A percentile compares a stretch with the other conserved stretches of the same genome.
Conservation (phyloP, 2,888 invertebrate species). For the Pristionchus arcanus region DNA sequence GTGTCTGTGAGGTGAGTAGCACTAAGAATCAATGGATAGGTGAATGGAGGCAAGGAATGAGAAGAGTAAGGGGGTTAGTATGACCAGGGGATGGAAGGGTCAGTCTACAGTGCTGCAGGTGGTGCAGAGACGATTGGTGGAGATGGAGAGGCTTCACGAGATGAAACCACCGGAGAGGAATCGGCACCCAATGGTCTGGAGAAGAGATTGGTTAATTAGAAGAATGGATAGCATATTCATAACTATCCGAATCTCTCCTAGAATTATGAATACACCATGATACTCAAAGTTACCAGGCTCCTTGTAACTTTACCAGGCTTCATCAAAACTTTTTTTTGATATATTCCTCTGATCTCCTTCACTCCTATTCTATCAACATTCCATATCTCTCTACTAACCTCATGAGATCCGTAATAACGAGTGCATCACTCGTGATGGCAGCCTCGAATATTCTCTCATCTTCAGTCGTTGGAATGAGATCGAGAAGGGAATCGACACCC, state of each 20-base stretch:
- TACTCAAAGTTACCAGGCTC: neutral
- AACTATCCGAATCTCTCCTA: neutral
- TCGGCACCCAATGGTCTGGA: neutral
- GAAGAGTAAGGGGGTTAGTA: neutral
- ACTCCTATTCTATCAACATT: neutral
- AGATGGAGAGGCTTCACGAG: slow-evolving; percentile 47
- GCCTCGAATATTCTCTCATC: slow-evolving; percentile 40
- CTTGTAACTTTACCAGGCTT: neutral
- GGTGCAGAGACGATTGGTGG: neutral
- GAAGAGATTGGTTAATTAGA: neutral
- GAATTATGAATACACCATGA: neutral
- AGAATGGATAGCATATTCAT: neutral
- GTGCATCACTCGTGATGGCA: neutral
- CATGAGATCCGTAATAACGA: slow-evolving; percentile 44
- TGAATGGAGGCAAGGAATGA: neutral
- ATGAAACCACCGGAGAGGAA: slow-evolving; percentile 30
- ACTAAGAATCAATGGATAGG: neutral
- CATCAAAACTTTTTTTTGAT: no score
- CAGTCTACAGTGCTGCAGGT: slow-evolving; percentile 15
- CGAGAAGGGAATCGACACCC: slow-evolving; percentile 72
- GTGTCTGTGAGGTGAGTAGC: slow-evolving; percentile 37
- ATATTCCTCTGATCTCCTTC: neutral
- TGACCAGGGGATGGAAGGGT: neutral
- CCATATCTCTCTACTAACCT: neutral
- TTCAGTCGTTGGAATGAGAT: slow-evolving; percentile 53